Percentiles rank a stretch among this genome's conserved stretches.
Conservation (phyloP, 2,113 vertebrate species). For the Corvus cornix region DNA sequence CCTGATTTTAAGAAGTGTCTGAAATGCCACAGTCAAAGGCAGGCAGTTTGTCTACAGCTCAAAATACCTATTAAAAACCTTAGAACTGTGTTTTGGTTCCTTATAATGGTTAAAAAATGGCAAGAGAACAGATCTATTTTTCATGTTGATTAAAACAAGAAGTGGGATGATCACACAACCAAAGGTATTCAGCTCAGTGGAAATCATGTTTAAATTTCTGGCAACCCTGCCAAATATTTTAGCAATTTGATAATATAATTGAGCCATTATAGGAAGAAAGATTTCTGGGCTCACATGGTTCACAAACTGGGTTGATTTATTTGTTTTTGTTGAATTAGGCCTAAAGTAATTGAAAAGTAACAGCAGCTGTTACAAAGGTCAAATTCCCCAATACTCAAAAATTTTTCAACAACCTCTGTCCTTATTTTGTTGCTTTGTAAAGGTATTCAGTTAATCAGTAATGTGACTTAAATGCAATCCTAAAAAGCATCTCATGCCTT, state of each 20-base stretch:
- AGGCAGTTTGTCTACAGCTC: not conserved
- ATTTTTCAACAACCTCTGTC: not conserved
- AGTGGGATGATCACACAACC: not conserved
- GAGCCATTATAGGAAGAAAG: slow-evolving; percentile 28
- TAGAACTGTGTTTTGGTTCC: not conserved
- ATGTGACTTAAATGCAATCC: not conserved
- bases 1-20: not conserved
- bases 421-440: not conserved
- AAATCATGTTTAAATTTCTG: slow-evolving; percentile 7
- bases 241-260: slow-evolving; percentile 51
- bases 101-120: not conserved
- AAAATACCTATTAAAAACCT: not conserved
- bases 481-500: not conserved
- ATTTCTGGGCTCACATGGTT: not conserved
- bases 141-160: slow-evolving; percentile 8
- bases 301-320: slow-evolving; percentile 38
- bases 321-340: slow-evolving; percentile 47
- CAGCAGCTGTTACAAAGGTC: slow-evolving; percentile 32
- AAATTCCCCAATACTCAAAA: not conserved
- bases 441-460: not conserved
- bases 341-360: slow-evolving; percentile 35
- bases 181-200: not conserved
- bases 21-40: not conserved
- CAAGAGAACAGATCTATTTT: not conserved
- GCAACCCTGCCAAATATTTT: slow-evolving; percentile 24